Evolutionary conservation across 2,888 invertebrate species (phyloP).

Genomic region (Labia minor): DNA sequence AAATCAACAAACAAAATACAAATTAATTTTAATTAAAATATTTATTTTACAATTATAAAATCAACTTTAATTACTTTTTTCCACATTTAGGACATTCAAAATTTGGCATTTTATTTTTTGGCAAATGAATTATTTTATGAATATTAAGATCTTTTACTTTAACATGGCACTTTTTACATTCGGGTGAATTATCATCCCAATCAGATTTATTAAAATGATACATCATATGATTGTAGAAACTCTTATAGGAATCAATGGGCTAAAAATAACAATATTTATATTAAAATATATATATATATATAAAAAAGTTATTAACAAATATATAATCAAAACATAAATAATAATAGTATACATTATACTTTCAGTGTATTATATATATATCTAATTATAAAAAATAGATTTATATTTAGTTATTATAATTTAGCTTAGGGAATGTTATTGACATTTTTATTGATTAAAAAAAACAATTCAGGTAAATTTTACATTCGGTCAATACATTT

Average conservation of each 20-base stretch:
- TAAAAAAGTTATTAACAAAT: too few relatives aligned
- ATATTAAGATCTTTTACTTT: not conserved
- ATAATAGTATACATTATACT: too few relatives aligned
- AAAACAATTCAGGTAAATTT: too few relatives aligned
- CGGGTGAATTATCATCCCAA: not conserved
- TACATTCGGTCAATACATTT: too few relatives aligned
- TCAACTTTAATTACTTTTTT: not conserved
- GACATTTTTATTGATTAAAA: too few relatives aligned
- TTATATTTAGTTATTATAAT: too few relatives aligned
- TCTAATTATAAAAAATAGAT: too few relatives aligned
- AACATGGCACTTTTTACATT: constrained; percentile 5
- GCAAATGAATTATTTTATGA: constrained; percentile 7
- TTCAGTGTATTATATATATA: too few relatives aligned
- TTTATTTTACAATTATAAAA: not conserved
- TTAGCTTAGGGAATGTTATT: too few relatives aligned
- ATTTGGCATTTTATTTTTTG: constrained; percentile 13
- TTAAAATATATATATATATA: too few relatives aligned
- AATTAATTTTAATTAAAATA: not conserved
- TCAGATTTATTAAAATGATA: not conserved
- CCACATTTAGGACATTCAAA: not conserved
- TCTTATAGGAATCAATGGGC: constrained; percentile 1
- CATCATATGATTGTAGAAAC: constrained; percentile 8
- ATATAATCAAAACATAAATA: too few relatives aligned
- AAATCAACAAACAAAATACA: not conserved
- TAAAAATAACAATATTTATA: not conserved